Conservation (phyloP, 2,888 invertebrate species). For the Carcina quercana region DNA sequence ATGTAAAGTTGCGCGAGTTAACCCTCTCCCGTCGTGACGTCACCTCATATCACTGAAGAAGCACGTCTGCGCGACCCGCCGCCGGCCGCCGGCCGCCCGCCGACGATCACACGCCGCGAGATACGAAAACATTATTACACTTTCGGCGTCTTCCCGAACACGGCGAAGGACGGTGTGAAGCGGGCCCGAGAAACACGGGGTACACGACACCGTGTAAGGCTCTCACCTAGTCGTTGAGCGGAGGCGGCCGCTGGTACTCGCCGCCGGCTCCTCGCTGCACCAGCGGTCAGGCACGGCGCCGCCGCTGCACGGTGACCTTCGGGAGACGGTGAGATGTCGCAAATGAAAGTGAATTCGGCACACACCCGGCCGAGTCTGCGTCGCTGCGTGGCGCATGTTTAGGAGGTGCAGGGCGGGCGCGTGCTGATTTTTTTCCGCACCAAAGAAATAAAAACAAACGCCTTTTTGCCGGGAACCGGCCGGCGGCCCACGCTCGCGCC, state of each 20-base stretch:
- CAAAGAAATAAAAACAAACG: conserved; percentile 73
- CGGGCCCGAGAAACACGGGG: conserved; percentile 59
- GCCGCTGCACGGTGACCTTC: conserved; percentile 68
- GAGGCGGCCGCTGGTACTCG: conserved; percentile 55
- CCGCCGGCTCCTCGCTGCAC: conserved; percentile 45
- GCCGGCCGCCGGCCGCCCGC: conserved; percentile 31
- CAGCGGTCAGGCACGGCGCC: conserved; percentile 25
- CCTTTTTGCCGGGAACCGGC: conserved; percentile 63
- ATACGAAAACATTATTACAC: conserved; percentile 39
- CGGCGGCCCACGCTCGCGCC: conserved; percentile 16
- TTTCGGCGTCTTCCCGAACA: conserved; percentile 46
- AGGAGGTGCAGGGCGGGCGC: conserved; percentile 73
- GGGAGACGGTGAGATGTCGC: conserved; percentile 69
- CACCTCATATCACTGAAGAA: conserved; percentile 31
- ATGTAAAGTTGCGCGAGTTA: conserved; percentile 53
- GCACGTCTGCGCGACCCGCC: conserved; percentile 21
- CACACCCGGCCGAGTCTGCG: conserved; percentile 68
- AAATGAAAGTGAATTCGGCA: conserved; percentile 75
- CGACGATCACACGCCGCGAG: conserved; percentile 28
- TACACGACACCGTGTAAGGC: conserved; percentile 47
- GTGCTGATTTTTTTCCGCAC: conserved; percentile 68
- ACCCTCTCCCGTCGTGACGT: conserved; percentile 41
- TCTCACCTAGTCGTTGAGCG: conserved; percentile 68
- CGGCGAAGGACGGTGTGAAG: conserved; percentile 55
- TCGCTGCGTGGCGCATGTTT: conserved; percentile 76